A percentile compares a stretch with the other conserved stretches of the same genome.
Conservation (phyloP, 2,797 vertebrate species). For the Nothura maculosa region DNA sequence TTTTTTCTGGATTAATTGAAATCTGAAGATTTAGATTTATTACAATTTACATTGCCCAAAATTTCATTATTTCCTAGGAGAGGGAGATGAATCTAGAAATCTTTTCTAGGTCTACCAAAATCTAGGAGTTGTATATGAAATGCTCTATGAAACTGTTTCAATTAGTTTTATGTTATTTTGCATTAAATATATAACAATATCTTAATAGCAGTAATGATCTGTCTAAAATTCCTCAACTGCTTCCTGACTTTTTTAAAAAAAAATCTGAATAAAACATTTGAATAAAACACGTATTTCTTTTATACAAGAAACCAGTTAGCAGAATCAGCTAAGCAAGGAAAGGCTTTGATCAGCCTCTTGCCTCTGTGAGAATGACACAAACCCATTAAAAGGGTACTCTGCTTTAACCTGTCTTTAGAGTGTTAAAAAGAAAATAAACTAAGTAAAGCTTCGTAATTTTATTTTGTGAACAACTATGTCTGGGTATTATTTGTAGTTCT, state of each 20-base stretch:
- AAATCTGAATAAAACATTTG: not conserved
- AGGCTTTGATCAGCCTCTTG: fast-evolving
- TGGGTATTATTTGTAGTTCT: not conserved
- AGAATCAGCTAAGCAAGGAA: not conserved
- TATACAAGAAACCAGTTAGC: not conserved
- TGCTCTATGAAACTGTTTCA: not conserved
- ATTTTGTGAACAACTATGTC: not conserved
- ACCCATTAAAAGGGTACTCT: not conserved
- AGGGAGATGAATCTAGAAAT: not conserved
- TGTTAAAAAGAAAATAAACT: not conserved
- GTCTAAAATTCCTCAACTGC: not conserved
- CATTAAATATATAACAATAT: not conserved
- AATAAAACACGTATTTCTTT: not conserved
- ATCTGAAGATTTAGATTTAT: not conserved
- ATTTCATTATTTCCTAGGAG: not conserved
- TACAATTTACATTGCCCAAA: not conserved
- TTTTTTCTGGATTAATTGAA: not conserved
- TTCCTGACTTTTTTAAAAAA: not conserved
- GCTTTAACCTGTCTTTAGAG: not conserved
- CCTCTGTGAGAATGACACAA: not conserved
- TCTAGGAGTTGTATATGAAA: not conserved
- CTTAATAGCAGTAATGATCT: not conserved
- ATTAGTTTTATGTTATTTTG: not conserved
- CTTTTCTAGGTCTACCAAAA: not conserved
- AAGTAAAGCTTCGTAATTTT: not conserved